Conservation (phyloP, 2,888 invertebrate genomes). For the Drosophila maculinotata region DNA sequence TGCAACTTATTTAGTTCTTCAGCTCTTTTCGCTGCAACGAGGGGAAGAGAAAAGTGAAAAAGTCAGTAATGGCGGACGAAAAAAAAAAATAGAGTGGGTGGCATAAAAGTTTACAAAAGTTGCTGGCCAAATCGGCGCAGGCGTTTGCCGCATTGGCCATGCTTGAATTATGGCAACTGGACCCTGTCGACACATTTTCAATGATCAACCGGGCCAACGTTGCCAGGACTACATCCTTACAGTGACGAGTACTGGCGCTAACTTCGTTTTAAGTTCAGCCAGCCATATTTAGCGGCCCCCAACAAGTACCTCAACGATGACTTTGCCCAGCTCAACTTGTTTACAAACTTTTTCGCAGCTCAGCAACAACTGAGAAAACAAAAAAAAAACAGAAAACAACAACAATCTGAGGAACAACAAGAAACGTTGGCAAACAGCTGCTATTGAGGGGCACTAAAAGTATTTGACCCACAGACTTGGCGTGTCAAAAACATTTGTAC, state of each 20-base stretch:
- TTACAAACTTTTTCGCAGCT: conserved; percentile 57
- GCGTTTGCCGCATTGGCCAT: conserved; percentile 58
- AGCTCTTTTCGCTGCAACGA: conserved; percentile 61
- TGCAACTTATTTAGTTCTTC: conserved; percentile 75
- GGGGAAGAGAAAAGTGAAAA: conserved; percentile 47
- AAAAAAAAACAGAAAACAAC: conserved; percentile 20
- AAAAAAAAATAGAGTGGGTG: conserved; percentile 8
- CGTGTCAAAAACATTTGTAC: conserved; percentile 78
- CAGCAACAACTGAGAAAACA: conserved; percentile 50
- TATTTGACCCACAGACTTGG: conserved; percentile 75
- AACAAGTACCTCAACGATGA: conserved; percentile 34
- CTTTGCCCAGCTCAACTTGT: conserved; percentile 60
- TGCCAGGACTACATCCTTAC: conserved; percentile 33
- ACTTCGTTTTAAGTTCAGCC: conserved; percentile 74
- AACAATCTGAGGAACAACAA: conserved; percentile 22
- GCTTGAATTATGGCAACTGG: conserved; percentile 76
- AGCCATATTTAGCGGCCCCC: conserved; percentile 57
- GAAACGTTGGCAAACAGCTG: conserved; percentile 41
- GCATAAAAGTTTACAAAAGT: conserved; percentile 46
- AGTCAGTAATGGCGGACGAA: conserved; percentile 19
- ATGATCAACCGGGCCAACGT: conserved; percentile 67
- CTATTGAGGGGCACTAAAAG: conserved; percentile 47
- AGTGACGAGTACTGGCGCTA: conserved; percentile 43
- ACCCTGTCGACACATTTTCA: conserved; percentile 76
- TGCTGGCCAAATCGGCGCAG: conserved; percentile 44